Evolutionary conservation across 2,113 vertebrate genomes (phyloP).

Genomic region (Hymenochirus boettgeri): DNA sequence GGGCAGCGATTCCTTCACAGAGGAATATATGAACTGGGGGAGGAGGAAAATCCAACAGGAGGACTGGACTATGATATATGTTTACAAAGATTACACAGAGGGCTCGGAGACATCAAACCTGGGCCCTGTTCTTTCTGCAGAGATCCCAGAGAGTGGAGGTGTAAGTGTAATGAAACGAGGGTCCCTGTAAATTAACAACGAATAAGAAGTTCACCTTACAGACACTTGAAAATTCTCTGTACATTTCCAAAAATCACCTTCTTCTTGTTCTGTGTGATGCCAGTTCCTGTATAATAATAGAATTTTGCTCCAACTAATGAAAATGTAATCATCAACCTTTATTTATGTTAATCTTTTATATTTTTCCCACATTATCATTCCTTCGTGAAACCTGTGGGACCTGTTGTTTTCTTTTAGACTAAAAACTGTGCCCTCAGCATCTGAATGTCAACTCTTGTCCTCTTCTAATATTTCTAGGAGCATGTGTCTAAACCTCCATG

Average conservation of each 20-base stretch:
- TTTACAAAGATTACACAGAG: conserved; percentile 77
- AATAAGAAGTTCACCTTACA: background rate
- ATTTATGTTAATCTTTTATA: background rate
- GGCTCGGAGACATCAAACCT: conserved; percentile 55
- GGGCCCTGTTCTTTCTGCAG: conserved; percentile 77
- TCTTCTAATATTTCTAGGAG: background rate
- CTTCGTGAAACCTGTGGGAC: background rate
- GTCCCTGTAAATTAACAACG: conserved; percentile 10
- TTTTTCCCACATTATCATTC: conserved; percentile 28
- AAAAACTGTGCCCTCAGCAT: no score
- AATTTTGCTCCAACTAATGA: background rate
- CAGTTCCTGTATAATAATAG: conserved; percentile 4
- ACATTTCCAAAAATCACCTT: background rate
- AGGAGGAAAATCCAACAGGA: conserved; percentile 55
- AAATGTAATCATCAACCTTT: conserved; percentile 17
- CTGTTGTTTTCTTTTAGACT: conserved; percentile 1
- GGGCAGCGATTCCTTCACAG: conserved; percentile 56
- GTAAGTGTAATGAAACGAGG: conserved; percentile 69
- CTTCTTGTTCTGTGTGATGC: background rate
- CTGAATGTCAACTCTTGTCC: background rate
- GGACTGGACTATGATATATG: conserved; percentile 72
- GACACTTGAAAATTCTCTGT: conserved; percentile 11
- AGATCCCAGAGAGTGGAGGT: conserved; percentile 72
- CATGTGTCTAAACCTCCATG: background rate
- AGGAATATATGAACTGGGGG: conserved; percentile 69